These are phyloP conservation scores for Meriones unguiculatus DNA, from an alignment of 2,113 vertebrate genomes.

Conservation along the genomic window DNA sequence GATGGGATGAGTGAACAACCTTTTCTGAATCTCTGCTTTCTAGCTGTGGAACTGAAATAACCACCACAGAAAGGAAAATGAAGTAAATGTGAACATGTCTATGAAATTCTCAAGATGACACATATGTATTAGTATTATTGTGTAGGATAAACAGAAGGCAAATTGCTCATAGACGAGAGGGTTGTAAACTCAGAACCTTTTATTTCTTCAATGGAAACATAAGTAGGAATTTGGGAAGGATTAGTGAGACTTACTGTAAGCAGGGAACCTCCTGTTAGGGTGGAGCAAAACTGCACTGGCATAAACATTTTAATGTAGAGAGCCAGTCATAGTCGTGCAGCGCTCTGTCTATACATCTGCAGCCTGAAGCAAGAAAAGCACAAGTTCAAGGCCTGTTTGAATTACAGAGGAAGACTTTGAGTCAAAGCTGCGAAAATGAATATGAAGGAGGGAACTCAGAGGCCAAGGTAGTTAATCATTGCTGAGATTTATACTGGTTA, in stretches of 20 bases:
- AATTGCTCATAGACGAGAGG: background rate
- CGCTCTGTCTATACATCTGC: background rate
- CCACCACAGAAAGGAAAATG: background rate
- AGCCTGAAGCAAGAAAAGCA: background rate
- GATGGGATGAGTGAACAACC: fast-evolving
- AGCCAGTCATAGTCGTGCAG: background rate
- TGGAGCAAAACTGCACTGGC: no score
- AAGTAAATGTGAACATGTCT: background rate
- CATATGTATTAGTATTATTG: fast-evolving
- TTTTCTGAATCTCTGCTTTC: background rate
- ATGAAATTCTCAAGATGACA: fast-evolving
- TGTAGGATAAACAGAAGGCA: background rate
- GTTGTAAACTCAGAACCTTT: background rate
- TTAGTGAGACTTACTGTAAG: no score
- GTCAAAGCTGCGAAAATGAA: background rate
- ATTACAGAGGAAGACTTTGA: background rate
- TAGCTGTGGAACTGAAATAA: background rate
- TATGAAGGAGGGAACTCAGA: background rate
- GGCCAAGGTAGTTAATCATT: no score
- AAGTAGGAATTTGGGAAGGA: background rate
- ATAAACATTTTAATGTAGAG: no score
- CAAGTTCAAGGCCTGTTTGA: background rate
- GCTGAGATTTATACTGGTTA: background rate
- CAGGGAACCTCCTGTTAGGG: background rate
- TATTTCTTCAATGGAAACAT: background rate